Base-by-base conservation (phyloP, 2,113 vertebrate genomes). In the Oreochromis spilurus region DNA sequence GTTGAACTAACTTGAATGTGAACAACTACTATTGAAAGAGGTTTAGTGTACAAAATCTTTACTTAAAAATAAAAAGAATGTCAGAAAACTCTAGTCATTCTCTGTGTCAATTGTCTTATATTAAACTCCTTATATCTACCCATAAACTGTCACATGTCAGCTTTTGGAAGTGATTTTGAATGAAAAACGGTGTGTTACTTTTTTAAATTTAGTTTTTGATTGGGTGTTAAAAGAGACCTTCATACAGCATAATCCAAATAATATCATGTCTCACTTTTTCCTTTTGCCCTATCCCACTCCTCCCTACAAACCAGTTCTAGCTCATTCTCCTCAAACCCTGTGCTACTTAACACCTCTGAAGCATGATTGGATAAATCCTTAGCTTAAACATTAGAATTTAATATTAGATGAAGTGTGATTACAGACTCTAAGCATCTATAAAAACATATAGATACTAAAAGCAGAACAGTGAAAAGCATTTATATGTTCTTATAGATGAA, bases 401-500 rank as follows among this genome's bases (percentile, higher is more conserved):
- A 29, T 72, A 17, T 45, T 26, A 45, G 21, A 72, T 10, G 67
- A 72, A 17, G 1, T 45, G 8, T 72, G 67, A 72, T 72, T 72
- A 17, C 38, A 72, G 67, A 26, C n/a, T 45, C 6, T 77, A 34
- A 77, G 26, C 45, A 52, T 77, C 10, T n/a, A 52, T 31, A n/a
- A 31, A 77, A 52, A n/a, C 45, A 80, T 77, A 34, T 60, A 79
- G 36, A 29, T 6, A 53, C 24, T 70, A 72, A 55, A 80, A 57
- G 48, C 26, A 77, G 43, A 50, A 5, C 10, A 77, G 16, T 77
- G 26, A 77, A 52, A 77, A 77, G 45, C 2, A 52, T 77, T 78
- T 77, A 19, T 43, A 84, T 81, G 21, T 88, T 89, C 70, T 80
- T 75, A 86, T 86, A 55, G 62, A 87, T 79, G 38, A 60, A 34